Conservation (phyloP, 2,113 vertebrate species). For the Lepus europaeus region DNA sequence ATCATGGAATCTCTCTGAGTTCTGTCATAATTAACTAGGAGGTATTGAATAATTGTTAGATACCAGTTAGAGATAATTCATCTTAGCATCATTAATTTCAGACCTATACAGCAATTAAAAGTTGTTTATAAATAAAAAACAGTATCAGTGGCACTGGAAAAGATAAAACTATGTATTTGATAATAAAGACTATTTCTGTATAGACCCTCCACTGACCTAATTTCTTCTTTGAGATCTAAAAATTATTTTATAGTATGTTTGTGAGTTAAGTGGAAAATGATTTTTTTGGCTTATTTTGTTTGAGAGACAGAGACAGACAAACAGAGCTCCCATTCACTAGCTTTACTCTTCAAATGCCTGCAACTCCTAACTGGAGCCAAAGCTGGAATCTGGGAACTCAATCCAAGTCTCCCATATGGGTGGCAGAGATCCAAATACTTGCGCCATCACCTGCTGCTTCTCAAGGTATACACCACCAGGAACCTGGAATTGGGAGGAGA, state of each 20-base stretch:
- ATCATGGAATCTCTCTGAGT: constrained; percentile 80
- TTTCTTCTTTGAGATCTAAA: background rate
- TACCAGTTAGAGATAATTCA: constrained; percentile 78
- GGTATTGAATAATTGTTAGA: constrained; percentile 75
- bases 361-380: too few species aligned
- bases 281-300: too few species aligned
- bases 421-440: too few species aligned
- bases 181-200: background rate
- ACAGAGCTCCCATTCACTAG: too few species aligned
- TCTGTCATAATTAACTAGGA: constrained; percentile 84
- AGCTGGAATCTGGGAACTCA: too few species aligned
- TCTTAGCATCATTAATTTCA: constrained; percentile 78
- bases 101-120: constrained; percentile 59
- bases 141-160: constrained; percentile 58
- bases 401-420: too few species aligned
- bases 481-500: too few species aligned
- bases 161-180: constrained; percentile 49
- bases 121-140: constrained; percentile 64
- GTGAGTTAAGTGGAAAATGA: background rate
- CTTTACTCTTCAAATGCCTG: too few species aligned
- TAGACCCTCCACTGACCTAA: background rate
- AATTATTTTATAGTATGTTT: background rate
- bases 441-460: too few species aligned
- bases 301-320: too few species aligned
- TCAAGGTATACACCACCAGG: too few species aligned